Conservation (phyloP, 2,113 vertebrate species). For the Bubalus kerabau region DNA sequence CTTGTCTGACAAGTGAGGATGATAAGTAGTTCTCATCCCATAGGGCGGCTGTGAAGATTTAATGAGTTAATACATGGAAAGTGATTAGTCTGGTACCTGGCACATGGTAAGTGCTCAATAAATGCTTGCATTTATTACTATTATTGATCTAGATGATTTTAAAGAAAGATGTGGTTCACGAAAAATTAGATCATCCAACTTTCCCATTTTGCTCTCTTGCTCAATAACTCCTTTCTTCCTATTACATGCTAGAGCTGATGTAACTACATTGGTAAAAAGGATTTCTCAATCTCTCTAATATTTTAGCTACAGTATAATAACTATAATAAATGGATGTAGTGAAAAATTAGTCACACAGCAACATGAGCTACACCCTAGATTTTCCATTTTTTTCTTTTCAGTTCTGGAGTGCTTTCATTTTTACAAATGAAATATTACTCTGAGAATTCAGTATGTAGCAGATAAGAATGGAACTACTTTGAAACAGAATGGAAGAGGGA, state of each 20-base stretch:
- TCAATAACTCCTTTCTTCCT: not conserved
- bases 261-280: not conserved
- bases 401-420: not conserved
- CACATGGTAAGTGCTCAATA: not conserved
- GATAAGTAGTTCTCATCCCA: not conserved
- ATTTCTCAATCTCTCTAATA: not conserved
- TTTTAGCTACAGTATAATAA: conserved; percentile 1
- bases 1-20: not conserved
- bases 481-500: not conserved
- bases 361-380: not conserved
- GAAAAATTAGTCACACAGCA: not conserved
- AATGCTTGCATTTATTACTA: not conserved
- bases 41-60: not conserved
- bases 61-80: not conserved
- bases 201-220: not conserved
- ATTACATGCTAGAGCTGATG: not conserved
- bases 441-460: not conserved
- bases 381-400: not conserved
- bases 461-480: not conserved
- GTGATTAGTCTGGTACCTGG: not conserved
- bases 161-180: not conserved
- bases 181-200: not conserved
- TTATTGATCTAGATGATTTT: not conserved
- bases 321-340: not conserved
- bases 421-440: not conserved